Evolutionary conservation across 1,140 invertebrate species (phyloP).

Genomic region (Anthonomus grandis): DNA sequence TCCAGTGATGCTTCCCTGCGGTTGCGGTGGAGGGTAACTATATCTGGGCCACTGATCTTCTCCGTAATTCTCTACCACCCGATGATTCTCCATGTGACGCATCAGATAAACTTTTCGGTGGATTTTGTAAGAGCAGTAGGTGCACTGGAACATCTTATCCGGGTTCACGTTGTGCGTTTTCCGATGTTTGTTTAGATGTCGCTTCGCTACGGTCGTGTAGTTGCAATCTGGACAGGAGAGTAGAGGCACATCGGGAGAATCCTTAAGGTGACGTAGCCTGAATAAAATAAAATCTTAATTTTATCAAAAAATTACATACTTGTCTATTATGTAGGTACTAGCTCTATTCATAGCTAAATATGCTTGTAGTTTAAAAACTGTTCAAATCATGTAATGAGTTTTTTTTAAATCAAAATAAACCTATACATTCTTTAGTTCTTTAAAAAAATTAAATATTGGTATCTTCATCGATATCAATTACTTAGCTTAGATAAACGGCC

Average conservation of each 20-base stretch:
- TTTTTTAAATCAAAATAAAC: no score
- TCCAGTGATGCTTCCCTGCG: slow-evolving; percentile 11
- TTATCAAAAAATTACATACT: no score
- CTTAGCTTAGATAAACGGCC: no score
- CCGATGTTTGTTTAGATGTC: slow-evolving; percentile 22
- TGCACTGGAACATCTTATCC: slow-evolving; percentile 25
- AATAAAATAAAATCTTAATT: no score
- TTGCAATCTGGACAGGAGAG: slow-evolving; percentile 20
- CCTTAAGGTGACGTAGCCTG: slow-evolving; percentile 18
- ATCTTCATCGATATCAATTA: no score
- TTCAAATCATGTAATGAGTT: no score
- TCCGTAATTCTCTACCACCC: slow-evolving; percentile 13
- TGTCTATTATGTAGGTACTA: no score
- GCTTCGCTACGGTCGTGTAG: slow-evolving; percentile 19
- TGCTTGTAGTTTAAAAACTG: no score
- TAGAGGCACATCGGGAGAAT: slow-evolving; percentile 21
- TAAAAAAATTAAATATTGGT: no score
- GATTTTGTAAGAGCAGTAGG: slow-evolving; percentile 20
- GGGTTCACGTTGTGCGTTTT: slow-evolving; percentile 24
- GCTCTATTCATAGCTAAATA: no score
- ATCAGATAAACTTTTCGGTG: slow-evolving; percentile 22
- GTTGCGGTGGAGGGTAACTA: slow-evolving; percentile 21
- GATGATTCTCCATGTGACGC: slow-evolving; percentile 24
- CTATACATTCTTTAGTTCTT: no score
- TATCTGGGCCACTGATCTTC: slow-evolving; percentile 16